Base-by-base conservation (phyloP, 2,797 vertebrate genomes). In the Centropyge bicolor region DNA sequence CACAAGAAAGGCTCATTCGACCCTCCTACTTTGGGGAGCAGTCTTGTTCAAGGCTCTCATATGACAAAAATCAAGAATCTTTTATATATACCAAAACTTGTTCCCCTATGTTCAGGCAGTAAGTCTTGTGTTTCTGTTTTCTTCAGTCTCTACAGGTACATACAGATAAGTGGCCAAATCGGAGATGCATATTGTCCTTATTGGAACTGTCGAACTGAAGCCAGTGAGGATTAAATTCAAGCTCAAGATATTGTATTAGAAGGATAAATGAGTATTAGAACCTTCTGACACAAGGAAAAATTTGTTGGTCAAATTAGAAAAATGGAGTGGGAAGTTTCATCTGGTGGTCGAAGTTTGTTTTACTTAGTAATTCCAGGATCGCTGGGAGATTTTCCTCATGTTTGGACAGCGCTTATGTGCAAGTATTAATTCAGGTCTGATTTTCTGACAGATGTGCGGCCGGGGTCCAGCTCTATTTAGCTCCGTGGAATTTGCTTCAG, bases 361-460 rank as follows among this genome's bases (percentile, higher is more conserved):
- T 68, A 68, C 20, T 68, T 43, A 80, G 51, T 70, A 66, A 80
- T 71, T 84, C 78, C 35, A 61, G 66, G 69, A 78, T 64, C 3
- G 52, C 45, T 72, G 66, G 74, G 62, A 89, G 62, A 81, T 67
- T 80, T 80, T 76, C 40, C 49, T 78, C 17, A 48, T 90, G 67
- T 87, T 89, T 91, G 57, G 67, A 84, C 77, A 82, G 64, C 51
- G 27, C 84, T 64, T 74, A 78, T 78, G 49, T 64, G 62, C 40
- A 55, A 68, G 75, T 75, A 80, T 88, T 89, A 74, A 85, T 92
- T 87, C 69, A 49, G 72, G 72, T 84, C 60, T 70, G 57, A 67
- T 86, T 78, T 78, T 85, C 72, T 89, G 86, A 92, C 89, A 91
- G 86, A 91, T 93, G 84, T 88, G 80, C 68, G 49, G 87, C 86